Evolutionary conservation across 2,888 invertebrate genomes (phyloP).

Genomic region (Agrochola macilenta): DNA sequence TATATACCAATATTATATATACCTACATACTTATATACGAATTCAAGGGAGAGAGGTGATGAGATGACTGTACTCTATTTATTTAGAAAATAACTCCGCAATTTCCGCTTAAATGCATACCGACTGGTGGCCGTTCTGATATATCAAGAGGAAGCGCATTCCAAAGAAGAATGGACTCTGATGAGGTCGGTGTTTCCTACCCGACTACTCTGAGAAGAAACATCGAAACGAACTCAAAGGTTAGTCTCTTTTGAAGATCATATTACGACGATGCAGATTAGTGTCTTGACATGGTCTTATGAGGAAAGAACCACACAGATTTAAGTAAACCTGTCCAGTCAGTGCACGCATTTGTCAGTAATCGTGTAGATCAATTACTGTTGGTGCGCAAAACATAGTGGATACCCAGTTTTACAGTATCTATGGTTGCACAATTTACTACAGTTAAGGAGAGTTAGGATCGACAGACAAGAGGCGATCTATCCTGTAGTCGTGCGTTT

Average conservation of each 20-base stretch:
- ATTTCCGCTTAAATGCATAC: no score
- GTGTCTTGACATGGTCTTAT: neutral
- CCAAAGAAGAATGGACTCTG: no score
- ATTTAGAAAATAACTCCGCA: no score
- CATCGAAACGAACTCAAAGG: neutral
- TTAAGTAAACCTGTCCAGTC: neutral
- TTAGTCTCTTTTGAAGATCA: neutral
- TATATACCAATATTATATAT: no score
- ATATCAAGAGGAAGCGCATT: no score
- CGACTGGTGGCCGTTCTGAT: no score
- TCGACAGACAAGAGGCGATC: conserved; percentile 47
- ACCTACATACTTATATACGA: no score
- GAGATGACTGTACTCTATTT: no score
- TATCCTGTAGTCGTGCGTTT: conserved; percentile 56
- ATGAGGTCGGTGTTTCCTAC: no score
- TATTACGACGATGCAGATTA: neutral
- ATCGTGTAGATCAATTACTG: neutral
- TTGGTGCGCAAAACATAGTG: neutral
- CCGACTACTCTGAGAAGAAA: neutral
- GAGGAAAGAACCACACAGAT: neutral
- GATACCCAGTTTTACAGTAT: conserved; percentile 20
- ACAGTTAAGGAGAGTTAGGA: conserved; percentile 35
- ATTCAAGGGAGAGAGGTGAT: no score
- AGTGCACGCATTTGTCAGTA: neutral
- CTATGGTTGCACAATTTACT: conserved; percentile 38